A percentile compares a stretch with the other conserved stretches of the same genome.
Conservation (phyloP, 2,113 vertebrate species). For the Psophia crepitans region DNA sequence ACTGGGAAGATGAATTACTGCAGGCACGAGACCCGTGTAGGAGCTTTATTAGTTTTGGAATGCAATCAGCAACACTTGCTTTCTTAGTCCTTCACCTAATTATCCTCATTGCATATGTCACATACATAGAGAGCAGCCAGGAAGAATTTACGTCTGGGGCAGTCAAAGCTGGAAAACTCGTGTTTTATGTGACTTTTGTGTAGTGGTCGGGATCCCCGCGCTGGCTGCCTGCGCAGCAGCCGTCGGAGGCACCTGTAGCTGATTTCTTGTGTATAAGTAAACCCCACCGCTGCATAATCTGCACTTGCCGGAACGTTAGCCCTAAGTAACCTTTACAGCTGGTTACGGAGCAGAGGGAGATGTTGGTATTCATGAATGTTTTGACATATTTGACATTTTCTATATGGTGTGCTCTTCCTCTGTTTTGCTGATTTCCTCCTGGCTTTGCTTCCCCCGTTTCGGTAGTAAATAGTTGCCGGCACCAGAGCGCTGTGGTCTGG, state of each 20-base stretch:
- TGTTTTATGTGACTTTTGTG: not conserved
- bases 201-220: not conserved
- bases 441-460: not conserved
- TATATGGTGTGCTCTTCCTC: slow-evolving; percentile 60
- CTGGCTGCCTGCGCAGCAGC: not conserved
- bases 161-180: not conserved
- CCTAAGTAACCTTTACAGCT: slow-evolving; percentile 77
- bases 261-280: slow-evolving; percentile 65
- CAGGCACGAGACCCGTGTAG: not conserved
- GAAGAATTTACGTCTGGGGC: not conserved
- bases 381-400: slow-evolving; percentile 82
- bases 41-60: slow-evolving; percentile 27
- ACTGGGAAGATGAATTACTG: slow-evolving; percentile 29
- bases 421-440: slow-evolving; percentile 10
- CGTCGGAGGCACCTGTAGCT: slow-evolving; percentile 48
- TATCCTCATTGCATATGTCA: not conserved
- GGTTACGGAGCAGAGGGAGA: slow-evolving; percentile 69
- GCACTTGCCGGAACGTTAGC: slow-evolving; percentile 70
- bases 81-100: slow-evolving; percentile 18
- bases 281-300: slow-evolving; percentile 59
- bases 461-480: not conserved
- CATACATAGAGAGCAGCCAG: not conserved
- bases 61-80: slow-evolving; percentile 1
- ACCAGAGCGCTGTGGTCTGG: not conserved
- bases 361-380: slow-evolving; percentile 78